Evolutionary conservation across 2,888 invertebrate genomes (phyloP), one percentile per base, ranked within the genome.

Genomic region (Agrotis puta): DNA sequence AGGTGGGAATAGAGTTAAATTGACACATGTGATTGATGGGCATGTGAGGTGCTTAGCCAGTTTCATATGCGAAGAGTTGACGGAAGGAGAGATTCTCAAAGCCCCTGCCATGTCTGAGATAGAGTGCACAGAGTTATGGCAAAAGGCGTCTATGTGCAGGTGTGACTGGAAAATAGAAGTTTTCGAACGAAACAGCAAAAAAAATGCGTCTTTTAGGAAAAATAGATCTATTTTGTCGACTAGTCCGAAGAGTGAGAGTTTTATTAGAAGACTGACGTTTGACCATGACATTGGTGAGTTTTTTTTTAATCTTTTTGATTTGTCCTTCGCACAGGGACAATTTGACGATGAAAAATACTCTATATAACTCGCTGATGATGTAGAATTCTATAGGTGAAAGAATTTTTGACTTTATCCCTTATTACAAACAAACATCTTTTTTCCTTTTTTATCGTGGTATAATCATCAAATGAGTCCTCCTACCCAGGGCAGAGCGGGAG

Each of bases 111-210:
- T 96, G 68, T 96, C 96, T 0, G 97, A 97, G 83, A 92, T 91
- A 2, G 96, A 97, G 56, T 97, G 97, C 82, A 89, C 94, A 0
- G 94, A 94, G 64, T 93, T 96, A 9, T 98, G 98, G 98, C 92
- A 94, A 27, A 92, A 88, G 13, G 94, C 97, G 24, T 90, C 93
- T 0, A 95, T 96, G 47, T 98, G 98, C 83, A 85, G 94, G n/a
- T 98, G 98, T 87, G 95, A 96, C 11, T 97, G 97, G 97, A 97
- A 96, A 88, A 89, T 96, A 70, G 93, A 96, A 82, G 83, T 93
- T 83, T 93, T 96, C 85, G 90, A 96, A 87, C 92, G 96, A 82
- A 97, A 94, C 53, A 94, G 93, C 57, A 95, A 96, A 84, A 96
- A 95, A 85, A 96, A 94, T 70, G 94, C 96, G 0, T 96, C 96